Evolutionary conservation across 1,140 invertebrate genomes (phyloP), one percentile per base, ranked within the genome.

Genomic region (Melitaea cinxia): DNA sequence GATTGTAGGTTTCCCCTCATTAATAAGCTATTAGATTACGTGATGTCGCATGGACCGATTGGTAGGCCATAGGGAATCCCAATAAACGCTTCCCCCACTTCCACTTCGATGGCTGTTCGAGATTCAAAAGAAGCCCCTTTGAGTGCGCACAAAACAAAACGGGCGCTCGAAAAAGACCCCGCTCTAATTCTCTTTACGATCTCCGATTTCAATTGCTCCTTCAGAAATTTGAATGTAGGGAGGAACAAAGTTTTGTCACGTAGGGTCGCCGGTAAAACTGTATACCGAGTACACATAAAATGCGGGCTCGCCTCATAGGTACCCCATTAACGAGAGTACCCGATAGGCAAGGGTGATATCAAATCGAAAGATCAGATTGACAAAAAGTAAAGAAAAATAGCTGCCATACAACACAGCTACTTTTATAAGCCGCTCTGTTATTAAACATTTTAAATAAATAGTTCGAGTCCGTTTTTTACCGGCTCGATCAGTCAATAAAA

Each of bases 201-300:
- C 86, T 91, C 88, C 85, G 80, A 91, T 91, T 91, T 91, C 88
- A 91, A 91, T 91, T 89, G 87, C 88, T 89, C 86, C 88, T 91
- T 89, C 85, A 91, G 82, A 91, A 82, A 91, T 91, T 89, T 91
- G 83, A 88, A 91, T 88, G 80, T 85, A 75, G 87, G 88, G 86
- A 86, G 87, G 88, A 85, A 88, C 82, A 84, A 85, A 87, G 80
- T 86, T 90, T 88, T 91, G 86, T 91, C 88, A 91, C 88, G 86
- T 88, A 88, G 84, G 83, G 86, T 82, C 88, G 79, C 49, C 74
- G 70, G 76, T 67, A 70, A 73, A 72, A 74, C 52, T 69, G 74
- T 82, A 82, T 82, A 80, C 78, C 74, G 78, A 78, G 70, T 70
- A 69, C 73, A 80, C 78, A 88, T 82, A 88, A 80, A 91, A 89